A percentile compares a stretch with the other conserved stretches of the same genome.
These are phyloP conservation scores for Drosophila mayri DNA, from an alignment of 1,140 invertebrate genomes.

Conservation along the genomic window DNA sequence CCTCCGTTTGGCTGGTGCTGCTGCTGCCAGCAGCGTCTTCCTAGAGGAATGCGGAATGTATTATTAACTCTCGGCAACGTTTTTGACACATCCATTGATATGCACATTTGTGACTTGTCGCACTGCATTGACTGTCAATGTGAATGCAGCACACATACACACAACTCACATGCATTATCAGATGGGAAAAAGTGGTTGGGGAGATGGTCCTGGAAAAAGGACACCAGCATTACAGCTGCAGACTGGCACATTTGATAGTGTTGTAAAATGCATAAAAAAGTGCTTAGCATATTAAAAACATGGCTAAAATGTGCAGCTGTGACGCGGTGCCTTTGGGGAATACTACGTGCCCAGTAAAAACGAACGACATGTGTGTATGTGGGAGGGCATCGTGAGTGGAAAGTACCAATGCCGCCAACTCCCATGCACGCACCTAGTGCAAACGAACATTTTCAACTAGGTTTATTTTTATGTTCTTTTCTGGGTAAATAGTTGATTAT, in stretches of 20 bases:
- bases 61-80: constrained; percentile 67
- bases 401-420: neutral
- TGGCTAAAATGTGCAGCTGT: constrained; percentile 53
- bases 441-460: neutral
- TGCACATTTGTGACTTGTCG: constrained; percentile 71
- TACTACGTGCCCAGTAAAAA: constrained; percentile 57
- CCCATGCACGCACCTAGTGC: neutral
- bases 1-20: constrained; percentile 3
- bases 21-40: constrained; percentile 18
- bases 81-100: constrained; percentile 71
- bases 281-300: constrained; percentile 75
- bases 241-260: constrained; percentile 54
- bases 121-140: constrained; percentile 56
- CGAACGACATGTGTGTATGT: constrained; percentile 14
- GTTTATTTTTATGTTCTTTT: constrained; percentile 17
- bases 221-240: constrained; percentile 28
- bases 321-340: constrained; percentile 46
- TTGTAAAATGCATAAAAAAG: constrained; percentile 71
- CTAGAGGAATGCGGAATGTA: constrained; percentile 41
- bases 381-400: neutral
- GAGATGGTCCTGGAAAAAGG: constrained; percentile 1
- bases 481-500: neutral
- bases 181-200: neutral
- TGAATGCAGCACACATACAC: constrained; percentile 30
- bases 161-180: constrained; percentile 17